phyloP scores from a whole-genome alignment of 2,113 vertebrate species.

The Anarrhichthys ocellatus region DNA sequence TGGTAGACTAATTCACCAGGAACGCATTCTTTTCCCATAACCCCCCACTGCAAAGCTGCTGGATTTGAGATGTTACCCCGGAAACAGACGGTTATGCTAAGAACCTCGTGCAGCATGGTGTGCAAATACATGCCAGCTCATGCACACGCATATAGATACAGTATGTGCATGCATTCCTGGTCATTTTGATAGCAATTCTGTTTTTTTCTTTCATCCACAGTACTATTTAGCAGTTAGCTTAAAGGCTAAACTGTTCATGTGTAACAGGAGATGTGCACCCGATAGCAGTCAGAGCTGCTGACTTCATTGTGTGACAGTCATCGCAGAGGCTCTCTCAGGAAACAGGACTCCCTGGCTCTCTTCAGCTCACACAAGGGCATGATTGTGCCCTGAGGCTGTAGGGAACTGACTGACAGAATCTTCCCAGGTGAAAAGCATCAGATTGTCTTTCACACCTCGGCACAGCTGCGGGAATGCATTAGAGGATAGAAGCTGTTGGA shows the following conservation, averaged over 20 bases:
- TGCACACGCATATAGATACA: background rate
- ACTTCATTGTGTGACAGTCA: constrained; percentile 51
- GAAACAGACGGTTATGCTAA: constrained; percentile 28
- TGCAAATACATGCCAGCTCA: background rate
- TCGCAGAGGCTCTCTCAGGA: constrained; percentile 45
- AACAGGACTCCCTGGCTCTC: constrained; percentile 54
- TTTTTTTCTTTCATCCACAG: background rate
- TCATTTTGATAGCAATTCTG: background rate
- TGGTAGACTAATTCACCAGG: constrained; percentile 41
- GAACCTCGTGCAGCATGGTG: constrained; percentile 17
- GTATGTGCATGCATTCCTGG: background rate
- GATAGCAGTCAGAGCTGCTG: constrained; percentile 13
- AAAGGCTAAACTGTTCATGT: constrained; percentile 12
- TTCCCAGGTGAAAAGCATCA: constrained; percentile 59
- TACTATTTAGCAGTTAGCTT: background rate
- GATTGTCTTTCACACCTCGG: constrained; percentile 53
- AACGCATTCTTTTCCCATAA: constrained; percentile 51
- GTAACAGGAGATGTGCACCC: constrained; percentile 41
- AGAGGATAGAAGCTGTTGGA: constrained; percentile 7
- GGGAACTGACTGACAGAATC: constrained; percentile 52
- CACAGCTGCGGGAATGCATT: constrained; percentile 27
- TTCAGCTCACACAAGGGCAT: constrained; percentile 58
- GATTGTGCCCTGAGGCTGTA: constrained; percentile 58
- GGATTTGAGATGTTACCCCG: constrained; percentile 37
- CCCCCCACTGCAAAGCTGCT: constrained; percentile 36